phyloP scores from a whole-genome alignment of 2,797 vertebrate genomes.

The Oreortyx pictus region DNA sequence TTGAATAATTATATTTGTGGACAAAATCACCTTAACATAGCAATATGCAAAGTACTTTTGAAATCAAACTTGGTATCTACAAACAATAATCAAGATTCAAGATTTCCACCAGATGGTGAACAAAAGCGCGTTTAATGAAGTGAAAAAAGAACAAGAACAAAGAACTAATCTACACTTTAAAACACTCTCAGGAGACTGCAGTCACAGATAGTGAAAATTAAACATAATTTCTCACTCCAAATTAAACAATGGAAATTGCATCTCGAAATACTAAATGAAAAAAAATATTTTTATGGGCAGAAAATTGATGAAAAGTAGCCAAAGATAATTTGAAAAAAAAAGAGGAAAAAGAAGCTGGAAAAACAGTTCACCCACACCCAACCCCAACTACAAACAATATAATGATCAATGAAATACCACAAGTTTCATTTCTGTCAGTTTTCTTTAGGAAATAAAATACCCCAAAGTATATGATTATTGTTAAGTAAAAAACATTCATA shows the following conservation, averaged over 20 bases:
- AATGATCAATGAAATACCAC: background rate
- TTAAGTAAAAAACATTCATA: background rate
- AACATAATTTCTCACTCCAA: constrained; percentile 8
- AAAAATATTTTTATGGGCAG: background rate
- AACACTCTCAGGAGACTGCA: constrained; percentile 69
- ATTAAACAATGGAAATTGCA: constrained; percentile 21
- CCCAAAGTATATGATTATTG: background rate
- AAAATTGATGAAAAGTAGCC: background rate
- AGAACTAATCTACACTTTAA: constrained; percentile 40
- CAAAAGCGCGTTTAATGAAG: constrained; percentile 37
- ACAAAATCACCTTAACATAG: background rate
- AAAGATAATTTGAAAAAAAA: background rate
- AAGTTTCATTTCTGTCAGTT: background rate
- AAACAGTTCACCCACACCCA: background rate
- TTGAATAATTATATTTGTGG: background rate
- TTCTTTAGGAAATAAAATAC: background rate
- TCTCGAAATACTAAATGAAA: background rate
- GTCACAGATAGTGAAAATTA: background rate
- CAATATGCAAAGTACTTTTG: constrained; percentile 19
- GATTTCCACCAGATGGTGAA: constrained; percentile 58
- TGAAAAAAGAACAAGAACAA: constrained; percentile 21
- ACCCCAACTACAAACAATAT: background rate
- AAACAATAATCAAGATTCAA: constrained; percentile 7
- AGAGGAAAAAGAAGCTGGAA: background rate
- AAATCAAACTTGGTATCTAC: background rate